Conservation (phyloP, 1,140 invertebrate species). For the Venturia canescens region DNA sequence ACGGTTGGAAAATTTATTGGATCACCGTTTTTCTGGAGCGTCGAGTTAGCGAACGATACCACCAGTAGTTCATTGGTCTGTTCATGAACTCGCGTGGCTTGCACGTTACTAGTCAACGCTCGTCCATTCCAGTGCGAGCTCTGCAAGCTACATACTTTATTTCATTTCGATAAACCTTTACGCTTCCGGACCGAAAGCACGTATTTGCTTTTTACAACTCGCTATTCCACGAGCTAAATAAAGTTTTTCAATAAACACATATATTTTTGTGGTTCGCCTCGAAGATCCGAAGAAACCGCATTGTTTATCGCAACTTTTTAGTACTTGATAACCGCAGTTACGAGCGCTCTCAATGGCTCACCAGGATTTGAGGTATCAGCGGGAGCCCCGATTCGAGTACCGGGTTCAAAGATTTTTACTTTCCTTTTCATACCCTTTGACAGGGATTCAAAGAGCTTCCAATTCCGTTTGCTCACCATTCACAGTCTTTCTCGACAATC, state of each 20-base stretch:
- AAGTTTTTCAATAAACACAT: not conserved
- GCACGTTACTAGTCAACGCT: not conserved
- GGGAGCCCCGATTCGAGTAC: too few species aligned
- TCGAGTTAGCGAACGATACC: not conserved
- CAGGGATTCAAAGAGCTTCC: too few species aligned
- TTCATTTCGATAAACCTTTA: not conserved
- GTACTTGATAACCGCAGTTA: not conserved
- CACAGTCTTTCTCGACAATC: too few species aligned
- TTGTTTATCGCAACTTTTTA: not conserved
- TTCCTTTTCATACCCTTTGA: too few species aligned
- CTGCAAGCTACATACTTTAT: not conserved
- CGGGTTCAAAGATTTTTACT: too few species aligned
- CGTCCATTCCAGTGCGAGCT: not conserved
- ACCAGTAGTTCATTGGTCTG: conserved; percentile 36
- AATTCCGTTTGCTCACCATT: too few species aligned
- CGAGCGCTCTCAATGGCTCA: not conserved
- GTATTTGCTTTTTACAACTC: not conserved
- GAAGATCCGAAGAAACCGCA: not conserved
- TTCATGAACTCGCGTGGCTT: conserved; percentile 27
- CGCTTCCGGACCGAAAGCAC: not conserved
- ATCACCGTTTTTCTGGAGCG: conserved; percentile 41
- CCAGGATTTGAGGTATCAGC: too few species aligned
- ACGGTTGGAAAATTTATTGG: conserved; percentile 41
- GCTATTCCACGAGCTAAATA: not conserved
- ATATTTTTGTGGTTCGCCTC: not conserved